Evolutionary conservation across 2,113 vertebrate species (phyloP).

Genomic region (Petrocephalus zakoni): DNA sequence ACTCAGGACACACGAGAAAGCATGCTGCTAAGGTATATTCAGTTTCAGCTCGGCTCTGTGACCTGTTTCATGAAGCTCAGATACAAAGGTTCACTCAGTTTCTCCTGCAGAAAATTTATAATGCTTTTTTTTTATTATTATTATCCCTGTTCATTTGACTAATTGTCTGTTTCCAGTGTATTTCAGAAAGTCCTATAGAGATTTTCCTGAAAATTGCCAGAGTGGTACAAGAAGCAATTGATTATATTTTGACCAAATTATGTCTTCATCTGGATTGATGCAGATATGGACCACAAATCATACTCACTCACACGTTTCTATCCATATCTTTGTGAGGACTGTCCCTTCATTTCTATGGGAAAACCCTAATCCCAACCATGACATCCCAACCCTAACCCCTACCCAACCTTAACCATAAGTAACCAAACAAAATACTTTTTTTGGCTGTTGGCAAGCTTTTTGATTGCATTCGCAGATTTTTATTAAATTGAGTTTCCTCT

Average conservation of each 20-base stretch:
- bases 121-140: background rate
- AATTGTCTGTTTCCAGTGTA: background rate
- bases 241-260: background rate
- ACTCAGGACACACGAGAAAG: background rate
- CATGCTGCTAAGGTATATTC: background rate
- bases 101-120: background rate
- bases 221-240: background rate
- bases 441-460: too few species aligned
- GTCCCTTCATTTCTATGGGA: too few species aligned
- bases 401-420: too few species aligned
- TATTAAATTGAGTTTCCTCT: too few species aligned
- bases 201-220: background rate
- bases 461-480: too few species aligned
- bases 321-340: too few species aligned
- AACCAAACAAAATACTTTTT: too few species aligned
- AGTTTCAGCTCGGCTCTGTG: background rate
- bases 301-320: background rate
- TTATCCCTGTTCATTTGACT: background rate
- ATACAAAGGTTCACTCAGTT: background rate
- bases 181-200: background rate
- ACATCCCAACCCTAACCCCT: too few species aligned
- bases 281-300: background rate
- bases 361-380: too few species aligned
- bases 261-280: background rate
- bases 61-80: background rate